These are phyloP conservation scores for Drosophila pallidifrons DNA, from an alignment of 1,140 invertebrate species.

Conservation along the genomic window DNA sequence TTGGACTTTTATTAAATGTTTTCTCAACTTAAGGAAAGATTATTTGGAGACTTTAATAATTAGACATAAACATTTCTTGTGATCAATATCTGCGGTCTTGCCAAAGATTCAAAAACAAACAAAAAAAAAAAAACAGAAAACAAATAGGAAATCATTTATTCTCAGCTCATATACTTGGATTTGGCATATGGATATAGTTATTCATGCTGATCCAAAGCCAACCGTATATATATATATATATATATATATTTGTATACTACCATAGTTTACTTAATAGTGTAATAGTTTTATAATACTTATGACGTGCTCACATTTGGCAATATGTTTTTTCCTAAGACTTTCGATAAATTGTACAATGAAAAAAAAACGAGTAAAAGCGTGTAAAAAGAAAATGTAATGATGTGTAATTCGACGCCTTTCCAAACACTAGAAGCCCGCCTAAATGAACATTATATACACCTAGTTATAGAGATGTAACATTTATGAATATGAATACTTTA, in stretches of 20 bases:
- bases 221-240: not conserved
- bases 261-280: conserved; percentile 20
- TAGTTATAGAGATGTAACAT: conserved; percentile 17
- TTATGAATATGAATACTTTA: conserved; percentile 37
- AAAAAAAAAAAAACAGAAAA: not conserved
- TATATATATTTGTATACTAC: conserved; percentile 15
- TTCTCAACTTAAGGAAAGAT: no score
- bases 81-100: conserved; percentile 78
- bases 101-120: conserved; percentile 65
- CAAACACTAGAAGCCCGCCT: conserved; percentile 57
- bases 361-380: not conserved
- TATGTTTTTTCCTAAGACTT: conserved; percentile 21
- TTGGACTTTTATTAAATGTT: no score
- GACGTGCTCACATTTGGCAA: conserved; percentile 33
- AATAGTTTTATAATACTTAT: conserved; percentile 14
- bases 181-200: conserved; percentile 5
- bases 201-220: conserved; percentile 17
- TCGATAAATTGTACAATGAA: conserved; percentile 31
- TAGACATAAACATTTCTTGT: conserved; percentile 67
- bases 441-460: conserved; percentile 42
- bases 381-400: conserved; percentile 9
- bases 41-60: no score
- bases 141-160: conserved; percentile 5
- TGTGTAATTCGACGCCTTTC: conserved; percentile 37
- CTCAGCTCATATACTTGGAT: conserved; percentile 16